Conservation (phyloP, 2,888 invertebrate genomes). For the Trissonchulus sp. region DNA sequence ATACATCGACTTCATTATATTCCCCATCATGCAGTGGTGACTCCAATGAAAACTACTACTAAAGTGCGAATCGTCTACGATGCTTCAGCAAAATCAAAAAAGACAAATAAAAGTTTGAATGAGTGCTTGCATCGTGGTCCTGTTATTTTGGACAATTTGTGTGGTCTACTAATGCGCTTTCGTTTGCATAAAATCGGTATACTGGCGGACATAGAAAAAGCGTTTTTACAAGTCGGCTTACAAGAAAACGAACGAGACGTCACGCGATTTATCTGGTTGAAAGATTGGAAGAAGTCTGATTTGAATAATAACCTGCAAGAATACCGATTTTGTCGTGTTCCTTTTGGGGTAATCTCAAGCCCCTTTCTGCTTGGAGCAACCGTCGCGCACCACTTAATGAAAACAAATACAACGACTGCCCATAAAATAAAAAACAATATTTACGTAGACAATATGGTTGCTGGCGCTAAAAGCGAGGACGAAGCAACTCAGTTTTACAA, state of each 20-base stretch:
- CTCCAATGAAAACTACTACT: conserved; percentile 25
- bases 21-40: too few species aligned
- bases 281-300: conserved; percentile 5
- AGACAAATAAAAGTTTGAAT: conserved; percentile 33
- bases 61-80: conserved; percentile 41
- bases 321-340: conserved; percentile 34
- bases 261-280: conserved; percentile 13
- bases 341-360: conserved; percentile 12
- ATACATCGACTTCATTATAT: neutral
- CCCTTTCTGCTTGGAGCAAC: conserved; percentile 25
- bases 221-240: conserved; percentile 38
- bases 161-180: conserved; percentile 17
- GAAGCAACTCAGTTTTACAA: conserved; percentile 28
- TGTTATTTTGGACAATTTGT: conserved; percentile 30
- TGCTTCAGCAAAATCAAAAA: conserved; percentile 40
- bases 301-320: conserved; percentile 34
- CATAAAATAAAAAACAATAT: conserved; percentile 30
- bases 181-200: conserved; percentile 16
- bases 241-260: conserved; percentile 34
- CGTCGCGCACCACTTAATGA: conserved; percentile 22
- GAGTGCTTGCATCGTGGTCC: conserved; percentile 37
- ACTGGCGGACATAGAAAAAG: conserved; percentile 39
- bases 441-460: conserved; percentile 37
- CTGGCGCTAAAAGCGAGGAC: too few species aligned
- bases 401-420: neutral